Percentiles rank a stretch among this genome's conserved stretches.
phyloP scores from a whole-genome alignment of 2,888 invertebrate species.

The Rotaria macrura region DNA sequence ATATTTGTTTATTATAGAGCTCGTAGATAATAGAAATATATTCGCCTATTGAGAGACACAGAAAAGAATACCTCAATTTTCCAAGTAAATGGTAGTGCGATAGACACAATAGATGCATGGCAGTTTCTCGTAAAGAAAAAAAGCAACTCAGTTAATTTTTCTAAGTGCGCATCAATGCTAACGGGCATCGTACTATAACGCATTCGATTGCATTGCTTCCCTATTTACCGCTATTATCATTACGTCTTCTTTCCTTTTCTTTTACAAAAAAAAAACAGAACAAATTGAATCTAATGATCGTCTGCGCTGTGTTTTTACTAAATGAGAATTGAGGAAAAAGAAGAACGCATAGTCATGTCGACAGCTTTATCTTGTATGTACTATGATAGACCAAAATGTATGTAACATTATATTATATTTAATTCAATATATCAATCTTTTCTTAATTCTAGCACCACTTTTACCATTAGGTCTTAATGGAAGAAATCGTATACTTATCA shows the following conservation, averaged over 20 bases:
- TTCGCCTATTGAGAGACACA: background rate
- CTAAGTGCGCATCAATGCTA: background rate
- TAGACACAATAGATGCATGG: background rate
- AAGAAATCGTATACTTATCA: background rate
- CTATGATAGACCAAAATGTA: background rate
- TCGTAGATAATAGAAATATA: background rate
- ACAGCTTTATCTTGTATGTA: background rate
- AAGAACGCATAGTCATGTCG: background rate
- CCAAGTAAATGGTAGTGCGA: background rate
- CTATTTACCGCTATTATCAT: background rate
- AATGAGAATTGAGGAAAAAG: background rate
- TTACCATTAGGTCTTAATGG: background rate
- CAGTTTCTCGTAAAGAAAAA: background rate
- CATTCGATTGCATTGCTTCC: background rate
- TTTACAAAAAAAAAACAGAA: background rate
- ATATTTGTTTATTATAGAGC: background rate
- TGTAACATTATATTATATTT: background rate
- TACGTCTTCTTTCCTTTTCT: background rate
- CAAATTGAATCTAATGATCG: background rate
- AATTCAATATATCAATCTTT: background rate
- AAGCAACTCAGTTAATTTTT: background rate
- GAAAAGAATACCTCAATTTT: background rate
- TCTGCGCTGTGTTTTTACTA: background rate
- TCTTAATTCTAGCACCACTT: background rate
- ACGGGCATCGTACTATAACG: background rate